Conservation (phyloP, 1,140 invertebrate genomes). For the Tyrophagus putrescentiae region DNA sequence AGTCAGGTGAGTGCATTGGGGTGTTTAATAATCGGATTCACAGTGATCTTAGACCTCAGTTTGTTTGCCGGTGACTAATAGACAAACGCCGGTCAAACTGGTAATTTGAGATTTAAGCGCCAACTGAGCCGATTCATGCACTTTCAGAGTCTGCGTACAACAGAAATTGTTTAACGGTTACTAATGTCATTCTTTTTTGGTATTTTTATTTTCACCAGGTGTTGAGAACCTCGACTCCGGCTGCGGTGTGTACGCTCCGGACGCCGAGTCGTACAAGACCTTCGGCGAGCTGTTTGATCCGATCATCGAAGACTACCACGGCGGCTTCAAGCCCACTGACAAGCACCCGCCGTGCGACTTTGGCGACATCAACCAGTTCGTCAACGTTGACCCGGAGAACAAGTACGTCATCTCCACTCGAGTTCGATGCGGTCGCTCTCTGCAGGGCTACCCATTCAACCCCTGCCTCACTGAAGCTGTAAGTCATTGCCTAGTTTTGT, state of each 20-base stretch:
- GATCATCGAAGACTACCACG: slow-evolving; percentile 91
- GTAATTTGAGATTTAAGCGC: no score
- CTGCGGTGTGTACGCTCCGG: slow-evolving; percentile 87
- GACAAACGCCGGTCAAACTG: no score
- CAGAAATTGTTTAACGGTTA: neutral
- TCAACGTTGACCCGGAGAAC: slow-evolving; percentile 73
- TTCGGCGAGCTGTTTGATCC: slow-evolving; percentile 84
- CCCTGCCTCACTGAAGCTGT: slow-evolving; percentile 71
- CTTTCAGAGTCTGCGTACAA: neutral
- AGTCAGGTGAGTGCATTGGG: slow-evolving; percentile 48
- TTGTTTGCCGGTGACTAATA: no score
- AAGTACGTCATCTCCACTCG: slow-evolving; percentile 80
- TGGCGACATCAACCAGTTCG: slow-evolving; percentile 72
- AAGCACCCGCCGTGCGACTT: slow-evolving; percentile 82
- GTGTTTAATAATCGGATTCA: no score
- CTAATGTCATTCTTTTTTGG: neutral
- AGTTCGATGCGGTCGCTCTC: slow-evolving; percentile 68
- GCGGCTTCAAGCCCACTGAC: slow-evolving; percentile 78
- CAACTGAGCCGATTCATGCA: neutral
- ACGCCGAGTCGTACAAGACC: slow-evolving; percentile 76
- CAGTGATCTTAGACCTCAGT: no score
- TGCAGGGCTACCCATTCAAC: slow-evolving; percentile 81
- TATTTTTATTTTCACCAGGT: slow-evolving; percentile 37
- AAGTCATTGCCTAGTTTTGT: slow-evolving; percentile 17
- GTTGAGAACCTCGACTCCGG: slow-evolving; percentile 62